Conservation (phyloP, 2,797 vertebrate species). For the Buphagus erythrorhynchus region DNA sequence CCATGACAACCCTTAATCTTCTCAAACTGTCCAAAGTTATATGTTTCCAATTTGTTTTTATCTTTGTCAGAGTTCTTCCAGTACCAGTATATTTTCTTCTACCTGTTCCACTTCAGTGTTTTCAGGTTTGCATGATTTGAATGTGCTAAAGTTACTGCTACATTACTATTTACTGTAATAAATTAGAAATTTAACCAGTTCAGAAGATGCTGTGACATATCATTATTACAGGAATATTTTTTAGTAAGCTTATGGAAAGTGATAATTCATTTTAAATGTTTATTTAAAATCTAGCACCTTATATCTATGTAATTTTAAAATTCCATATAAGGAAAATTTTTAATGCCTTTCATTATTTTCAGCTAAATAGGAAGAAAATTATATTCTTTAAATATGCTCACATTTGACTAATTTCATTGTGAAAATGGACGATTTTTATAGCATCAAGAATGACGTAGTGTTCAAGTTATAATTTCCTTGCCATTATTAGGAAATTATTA, state of each 20-base stretch:
- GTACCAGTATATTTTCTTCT: background rate
- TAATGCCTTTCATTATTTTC: background rate
- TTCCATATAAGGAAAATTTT: background rate
- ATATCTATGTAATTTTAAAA: background rate
- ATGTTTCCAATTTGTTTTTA: background rate
- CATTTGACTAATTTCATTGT: background rate
- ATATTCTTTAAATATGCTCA: background rate
- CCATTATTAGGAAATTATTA: slow-evolving; percentile 3
- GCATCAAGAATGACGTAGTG: background rate
- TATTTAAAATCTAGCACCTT: background rate
- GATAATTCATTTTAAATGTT: background rate
- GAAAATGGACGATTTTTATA: background rate
- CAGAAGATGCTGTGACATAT: background rate
- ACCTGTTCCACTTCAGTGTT: background rate
- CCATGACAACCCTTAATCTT: background rate
- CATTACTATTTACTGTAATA: background rate
- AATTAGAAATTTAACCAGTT: background rate
- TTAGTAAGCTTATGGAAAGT: background rate
- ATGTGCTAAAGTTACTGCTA: background rate
- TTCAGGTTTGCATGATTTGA: background rate
- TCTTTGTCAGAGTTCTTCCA: background rate
- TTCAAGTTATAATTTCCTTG: background rate
- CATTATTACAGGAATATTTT: background rate
- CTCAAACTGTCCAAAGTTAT: background rate
- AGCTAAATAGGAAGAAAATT: background rate